Evolutionary conservation across 1,140 invertebrate genomes (phyloP), one percentile per base, ranked within the genome.

Genomic region (Oncopodura yosiiana): DNA sequence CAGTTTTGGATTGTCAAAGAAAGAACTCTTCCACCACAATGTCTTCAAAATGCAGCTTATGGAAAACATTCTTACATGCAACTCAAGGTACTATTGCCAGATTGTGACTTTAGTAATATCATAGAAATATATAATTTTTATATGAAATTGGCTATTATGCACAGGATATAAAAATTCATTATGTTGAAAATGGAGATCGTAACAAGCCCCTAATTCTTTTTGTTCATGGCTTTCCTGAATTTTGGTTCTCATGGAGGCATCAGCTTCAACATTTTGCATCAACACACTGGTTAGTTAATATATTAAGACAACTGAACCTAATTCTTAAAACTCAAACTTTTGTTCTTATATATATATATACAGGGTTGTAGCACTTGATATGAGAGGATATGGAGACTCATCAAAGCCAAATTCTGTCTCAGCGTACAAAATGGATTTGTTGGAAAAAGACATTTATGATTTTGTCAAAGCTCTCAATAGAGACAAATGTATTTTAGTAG

Each of bases 221-320:
- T 51, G 34, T 83, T 3, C 81, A 83, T 61, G 81, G 81, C 3
- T 83, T 80, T 60, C 81, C 81, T 0, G 80, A 82, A 62, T 81
- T 81, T 61, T 83, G 81, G 81, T 83, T 78, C 63, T 78, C 75
- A 3, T 83, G 79, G 79, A 65, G 79, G 16, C 69, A 79, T 66
- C 81, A 83, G 65, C 68, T 82, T 11, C 68, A 73, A 23, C 71
- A 80, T 36, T 81, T 82, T 60, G 71, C 75, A 12, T 73, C 75
- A 61, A 72, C 78, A 56, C 78, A 81, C 68, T 78, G 80, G 79
- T 80, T 67, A 66, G 14, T 21, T 29, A n/a, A 39, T 52, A 14
- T 6, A n/a, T n/a, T n/a, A n/a, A n/a, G n/a, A n/a, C n/a, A n/a
- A n/a, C n/a, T n/a, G n/a, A n/a, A n/a, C n/a, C 9, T 9, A 21